These are phyloP conservation scores for Armadillidium nasatum DNA, from an alignment of 1,140 invertebrate genomes.

Conservation along the genomic window DNA sequence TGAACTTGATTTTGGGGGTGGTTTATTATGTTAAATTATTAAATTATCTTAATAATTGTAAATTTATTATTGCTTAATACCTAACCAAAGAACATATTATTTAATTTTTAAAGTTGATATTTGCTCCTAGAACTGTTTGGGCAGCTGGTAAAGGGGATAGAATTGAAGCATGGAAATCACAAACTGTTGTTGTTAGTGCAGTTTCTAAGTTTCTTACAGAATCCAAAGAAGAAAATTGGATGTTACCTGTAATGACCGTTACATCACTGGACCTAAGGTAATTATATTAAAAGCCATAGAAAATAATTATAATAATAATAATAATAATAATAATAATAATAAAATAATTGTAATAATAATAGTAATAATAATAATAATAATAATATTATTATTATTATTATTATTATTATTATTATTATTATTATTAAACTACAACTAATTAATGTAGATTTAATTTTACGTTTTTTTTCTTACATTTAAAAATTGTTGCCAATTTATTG, in stretches of 20 bases:
- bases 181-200: conserved; percentile 68
- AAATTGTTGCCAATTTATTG: too few species aligned
- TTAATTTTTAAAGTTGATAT: conserved; percentile 27
- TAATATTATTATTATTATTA: too few species aligned
- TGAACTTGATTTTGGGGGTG: too few species aligned
- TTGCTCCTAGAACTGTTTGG: conserved; percentile 41
- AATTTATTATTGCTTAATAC: not conserved
- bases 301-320: too few species aligned
- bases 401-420: too few species aligned
- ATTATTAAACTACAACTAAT: too few species aligned
- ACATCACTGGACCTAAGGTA: conserved; percentile 82
- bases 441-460: too few species aligned
- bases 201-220: conserved; percentile 78
- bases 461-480: too few species aligned
- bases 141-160: conserved; percentile 53
- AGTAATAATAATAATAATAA: too few species aligned
- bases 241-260: conserved; percentile 80
- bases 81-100: conserved; percentile 18
- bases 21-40: too few species aligned
- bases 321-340: too few species aligned
- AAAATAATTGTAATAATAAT: too few species aligned
- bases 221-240: conserved; percentile 95
- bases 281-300: conserved; percentile 62
- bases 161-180: conserved; percentile 70
- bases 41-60: not conserved